A percentile compares a stretch with the other conserved stretches of the same genome.
These are phyloP conservation scores for Nematopogon swammerdamellus DNA, from an alignment of 2,888 invertebrate genomes.

Conservation along the genomic window DNA sequence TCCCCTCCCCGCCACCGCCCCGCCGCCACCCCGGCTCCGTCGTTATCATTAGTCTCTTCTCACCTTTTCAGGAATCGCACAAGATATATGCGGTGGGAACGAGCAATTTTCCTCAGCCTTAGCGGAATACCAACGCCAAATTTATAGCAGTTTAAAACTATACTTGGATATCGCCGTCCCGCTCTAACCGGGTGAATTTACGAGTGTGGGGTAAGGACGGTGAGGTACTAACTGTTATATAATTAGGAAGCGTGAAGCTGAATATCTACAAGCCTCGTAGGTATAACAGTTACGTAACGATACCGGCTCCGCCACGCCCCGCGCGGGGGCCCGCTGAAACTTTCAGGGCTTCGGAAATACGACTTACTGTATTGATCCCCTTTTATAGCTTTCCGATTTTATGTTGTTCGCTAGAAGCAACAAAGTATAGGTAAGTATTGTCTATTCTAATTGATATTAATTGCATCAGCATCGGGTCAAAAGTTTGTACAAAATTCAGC, in stretches of 20 bases:
- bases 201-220: conserved; percentile 6
- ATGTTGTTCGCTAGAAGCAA: no score
- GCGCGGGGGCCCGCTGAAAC: no score
- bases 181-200: conserved; percentile 9
- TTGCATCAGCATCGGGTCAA: no score
- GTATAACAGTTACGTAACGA: conserved; percentile 4
- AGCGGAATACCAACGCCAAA: conserved; percentile 7
- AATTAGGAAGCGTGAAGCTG: conserved; percentile 6
- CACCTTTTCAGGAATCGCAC: conserved; percentile 9
- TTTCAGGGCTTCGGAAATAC: no score
- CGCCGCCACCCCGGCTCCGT: conserved; percentile 2
- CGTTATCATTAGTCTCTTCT: conserved; percentile 9
- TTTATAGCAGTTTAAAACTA: conserved; percentile 13
- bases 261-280: conserved; percentile 5
- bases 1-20: neutral
- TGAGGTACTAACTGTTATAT: conserved; percentile 5
- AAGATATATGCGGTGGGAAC: conserved; percentile 10
- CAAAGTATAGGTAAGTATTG: no score
- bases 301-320: no score
- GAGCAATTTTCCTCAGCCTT: conserved; percentile 9
- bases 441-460: no score
- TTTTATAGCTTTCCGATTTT: no score
- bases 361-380: no score
- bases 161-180: conserved; percentile 11
- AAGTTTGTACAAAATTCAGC: no score